Conservation (phyloP, 2,797 vertebrate genomes). For the Sphenopsis melanotis region DNA sequence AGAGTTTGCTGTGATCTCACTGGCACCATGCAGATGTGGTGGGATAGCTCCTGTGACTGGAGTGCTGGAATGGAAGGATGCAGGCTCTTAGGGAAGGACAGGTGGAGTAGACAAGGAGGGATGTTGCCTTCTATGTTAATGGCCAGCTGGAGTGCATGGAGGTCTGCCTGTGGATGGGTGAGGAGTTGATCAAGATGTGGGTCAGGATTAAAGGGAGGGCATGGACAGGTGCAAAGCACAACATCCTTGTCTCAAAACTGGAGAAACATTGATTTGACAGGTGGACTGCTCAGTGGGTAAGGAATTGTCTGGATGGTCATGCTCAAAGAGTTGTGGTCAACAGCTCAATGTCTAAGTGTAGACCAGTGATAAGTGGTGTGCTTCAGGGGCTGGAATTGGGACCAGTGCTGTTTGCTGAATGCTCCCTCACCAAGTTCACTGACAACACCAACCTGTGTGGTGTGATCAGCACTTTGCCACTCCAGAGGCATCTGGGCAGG, state of each 20-base stretch:
- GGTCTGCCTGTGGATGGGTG: not conserved
- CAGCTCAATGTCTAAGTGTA: accelerated
- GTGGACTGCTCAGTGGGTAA: not conserved
- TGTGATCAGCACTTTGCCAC: not conserved
- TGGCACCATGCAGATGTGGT: not conserved
- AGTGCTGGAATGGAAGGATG: not conserved
- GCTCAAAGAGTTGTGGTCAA: not conserved
- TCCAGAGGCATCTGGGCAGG: not conserved
- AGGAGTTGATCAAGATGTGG: not conserved
- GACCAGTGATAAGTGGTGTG: not conserved
- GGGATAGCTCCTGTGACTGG: not conserved
- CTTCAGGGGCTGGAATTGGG: not conserved
- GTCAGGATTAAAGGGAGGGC: not conserved
- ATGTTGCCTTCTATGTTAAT: not conserved
- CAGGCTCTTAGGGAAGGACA: not conserved
- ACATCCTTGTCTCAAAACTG: not conserved
- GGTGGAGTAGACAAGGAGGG: not conserved
- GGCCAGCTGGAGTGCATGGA: not conserved
- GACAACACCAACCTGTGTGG: not conserved
- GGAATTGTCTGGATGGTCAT: not conserved
- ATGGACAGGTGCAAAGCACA: not conserved
- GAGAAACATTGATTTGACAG: not conserved
- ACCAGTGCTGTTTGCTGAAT: accelerated
- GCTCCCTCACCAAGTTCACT: not conserved
- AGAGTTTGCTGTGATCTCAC: not conserved